These are phyloP conservation scores for Myotis myotis DNA, from an alignment of 2,797 vertebrate species.

Conservation along the genomic window DNA sequence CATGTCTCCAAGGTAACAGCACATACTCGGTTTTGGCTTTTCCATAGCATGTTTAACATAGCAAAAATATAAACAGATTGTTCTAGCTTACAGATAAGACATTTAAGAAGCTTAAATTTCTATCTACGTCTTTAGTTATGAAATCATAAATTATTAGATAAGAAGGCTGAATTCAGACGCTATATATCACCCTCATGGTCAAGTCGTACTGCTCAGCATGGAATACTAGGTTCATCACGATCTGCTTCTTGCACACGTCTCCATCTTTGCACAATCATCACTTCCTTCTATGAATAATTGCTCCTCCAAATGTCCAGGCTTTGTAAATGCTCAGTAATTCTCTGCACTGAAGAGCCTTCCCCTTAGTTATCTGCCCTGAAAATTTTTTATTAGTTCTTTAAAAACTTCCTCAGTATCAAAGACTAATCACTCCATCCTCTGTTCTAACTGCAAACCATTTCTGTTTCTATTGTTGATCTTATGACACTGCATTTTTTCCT, in stretches of 20 bases:
- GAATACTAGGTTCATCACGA: background rate
- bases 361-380: slow-evolving; percentile 29
- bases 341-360: background rate
- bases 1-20: slow-evolving; percentile 70
- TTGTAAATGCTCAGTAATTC: background rate
- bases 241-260: background rate
- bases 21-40: slow-evolving; percentile 74
- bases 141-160: slow-evolving; percentile 32
- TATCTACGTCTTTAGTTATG: slow-evolving; percentile 1
- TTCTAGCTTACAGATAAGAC: slow-evolving; percentile 50
- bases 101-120: slow-evolving; percentile 45
- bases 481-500: background rate
- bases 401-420: background rate
- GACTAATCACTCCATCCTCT: background rate
- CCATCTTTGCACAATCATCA: background rate
- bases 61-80: slow-evolving; percentile 52
- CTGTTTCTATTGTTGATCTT: background rate
- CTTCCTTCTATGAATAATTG: background rate
- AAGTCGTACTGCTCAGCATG: background rate
- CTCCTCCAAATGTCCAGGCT: background rate
- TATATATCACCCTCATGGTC: background rate
- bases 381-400: background rate
- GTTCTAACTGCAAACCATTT: background rate
- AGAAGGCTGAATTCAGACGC: background rate
- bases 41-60: slow-evolving; percentile 71